phyloP scores from a whole-genome alignment of 2,797 vertebrate species.

The Phalanger gymnotis region DNA sequence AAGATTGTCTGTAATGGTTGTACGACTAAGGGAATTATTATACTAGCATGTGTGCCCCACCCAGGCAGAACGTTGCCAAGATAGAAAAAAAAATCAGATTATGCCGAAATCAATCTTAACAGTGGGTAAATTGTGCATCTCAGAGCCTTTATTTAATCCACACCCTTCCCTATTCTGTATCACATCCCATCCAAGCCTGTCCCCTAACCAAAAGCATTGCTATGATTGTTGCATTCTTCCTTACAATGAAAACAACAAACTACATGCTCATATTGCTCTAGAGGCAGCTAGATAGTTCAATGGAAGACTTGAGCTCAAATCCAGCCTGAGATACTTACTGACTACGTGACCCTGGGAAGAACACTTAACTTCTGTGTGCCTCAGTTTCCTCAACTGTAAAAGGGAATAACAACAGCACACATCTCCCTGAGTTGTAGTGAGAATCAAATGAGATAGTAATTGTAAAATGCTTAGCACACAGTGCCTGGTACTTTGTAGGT shows the following conservation, averaged over 20 bases:
- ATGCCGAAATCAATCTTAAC: conserved; percentile 4
- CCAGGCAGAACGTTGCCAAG: conserved; percentile 53
- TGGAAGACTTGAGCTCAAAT: not conserved
- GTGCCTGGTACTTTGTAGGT: not conserved
- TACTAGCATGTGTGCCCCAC: conserved; percentile 29
- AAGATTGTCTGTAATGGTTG: conserved; percentile 71
- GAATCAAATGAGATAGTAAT: not conserved
- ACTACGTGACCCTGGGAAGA: not conserved
- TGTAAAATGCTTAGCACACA: not conserved
- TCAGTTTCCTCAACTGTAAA: not conserved
- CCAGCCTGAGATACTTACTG: not conserved
- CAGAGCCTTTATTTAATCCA: conserved; percentile 4
- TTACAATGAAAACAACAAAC: not conserved
- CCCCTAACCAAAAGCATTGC: not conserved
- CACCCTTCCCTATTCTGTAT: not conserved
- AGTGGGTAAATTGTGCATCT: conserved; percentile 8
- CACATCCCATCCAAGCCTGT: not conserved
- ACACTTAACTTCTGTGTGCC: not conserved
- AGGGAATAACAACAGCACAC: not conserved
- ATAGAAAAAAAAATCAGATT: conserved; percentile 49
- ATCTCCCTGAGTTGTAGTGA: not conserved
- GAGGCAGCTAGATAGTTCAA: not conserved
- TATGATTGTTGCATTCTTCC: not conserved
- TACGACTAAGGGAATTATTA: conserved; percentile 72
- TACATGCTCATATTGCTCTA: not conserved